Evolutionary conservation across 53 echinoderm and acorn worm genomes (phyloP).

Genomic region (Antedon mediterranea): DNA sequence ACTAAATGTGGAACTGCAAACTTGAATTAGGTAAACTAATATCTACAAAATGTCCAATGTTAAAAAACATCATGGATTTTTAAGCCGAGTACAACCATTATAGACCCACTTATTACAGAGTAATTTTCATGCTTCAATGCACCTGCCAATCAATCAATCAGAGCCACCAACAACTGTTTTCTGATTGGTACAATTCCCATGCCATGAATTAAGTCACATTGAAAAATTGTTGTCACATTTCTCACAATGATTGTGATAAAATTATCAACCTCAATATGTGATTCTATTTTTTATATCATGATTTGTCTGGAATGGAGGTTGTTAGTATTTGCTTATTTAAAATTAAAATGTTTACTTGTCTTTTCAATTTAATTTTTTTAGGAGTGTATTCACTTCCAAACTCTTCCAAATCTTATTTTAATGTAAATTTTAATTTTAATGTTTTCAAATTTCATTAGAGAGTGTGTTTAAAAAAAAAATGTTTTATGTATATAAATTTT

Average conservation of each 20-base stretch:
- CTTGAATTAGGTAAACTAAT: no score
- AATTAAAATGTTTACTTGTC: no score
- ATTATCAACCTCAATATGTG: neutral
- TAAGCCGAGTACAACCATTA: neutral
- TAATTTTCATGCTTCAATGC: neutral
- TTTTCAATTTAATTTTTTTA: no score
- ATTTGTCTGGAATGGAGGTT: no score
- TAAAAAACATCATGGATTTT: neutral
- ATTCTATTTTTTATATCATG: neutral
- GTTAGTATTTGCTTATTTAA: no score
- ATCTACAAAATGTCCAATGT: neutral
- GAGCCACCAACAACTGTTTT: neutral
- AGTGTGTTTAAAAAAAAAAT: no score
- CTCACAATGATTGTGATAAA: neutral
- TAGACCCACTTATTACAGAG: neutral
- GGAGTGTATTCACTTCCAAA: no score
- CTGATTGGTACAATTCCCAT: neutral
- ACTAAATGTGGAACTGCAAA: no score
- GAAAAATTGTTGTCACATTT: neutral
- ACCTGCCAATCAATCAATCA: neutral
- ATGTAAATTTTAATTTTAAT: neutral
- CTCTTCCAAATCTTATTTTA: neutral
- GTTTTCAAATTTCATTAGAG: no score
- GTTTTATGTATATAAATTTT: no score
- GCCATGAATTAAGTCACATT: neutral